These are phyloP conservation scores for Euphydryas editha DNA, from an alignment of 2,888 invertebrate species.

Conservation along the genomic window DNA sequence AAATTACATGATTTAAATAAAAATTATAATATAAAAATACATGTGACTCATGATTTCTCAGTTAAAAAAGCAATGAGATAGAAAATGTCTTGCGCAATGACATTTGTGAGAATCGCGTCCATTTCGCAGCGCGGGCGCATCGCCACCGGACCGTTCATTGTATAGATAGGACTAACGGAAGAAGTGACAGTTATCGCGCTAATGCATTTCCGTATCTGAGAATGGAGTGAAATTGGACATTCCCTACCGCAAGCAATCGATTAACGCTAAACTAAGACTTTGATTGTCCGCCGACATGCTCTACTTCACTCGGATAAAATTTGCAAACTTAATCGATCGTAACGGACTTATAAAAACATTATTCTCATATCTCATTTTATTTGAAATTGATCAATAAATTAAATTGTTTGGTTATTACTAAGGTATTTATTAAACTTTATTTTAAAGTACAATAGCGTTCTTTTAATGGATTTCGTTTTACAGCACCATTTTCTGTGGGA, in stretches of 20 bases:
- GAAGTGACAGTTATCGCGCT: constrained; percentile 61
- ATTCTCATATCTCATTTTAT: constrained; percentile 16
- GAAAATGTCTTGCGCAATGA: constrained; percentile 26
- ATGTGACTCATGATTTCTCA: neutral
- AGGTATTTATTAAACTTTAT: neutral
- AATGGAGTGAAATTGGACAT: constrained; percentile 38
- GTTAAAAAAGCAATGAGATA: constrained; percentile 15
- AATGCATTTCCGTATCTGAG: constrained; percentile 54
- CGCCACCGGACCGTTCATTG: constrained; percentile 46
- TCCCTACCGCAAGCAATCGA: constrained; percentile 34
- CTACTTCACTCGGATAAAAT: constrained; percentile 27
- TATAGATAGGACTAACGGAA: constrained; percentile 59
- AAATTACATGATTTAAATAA: neutral
- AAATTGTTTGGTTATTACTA: neutral
- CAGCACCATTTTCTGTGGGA: neutral
- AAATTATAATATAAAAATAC: constrained; percentile 2
- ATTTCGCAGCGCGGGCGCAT: constrained; percentile 56
- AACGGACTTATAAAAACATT: constrained; percentile 30
- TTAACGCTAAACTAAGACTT: constrained; percentile 24
- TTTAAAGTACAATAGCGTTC: neutral
- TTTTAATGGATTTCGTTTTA: neutral
- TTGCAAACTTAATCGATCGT: constrained; percentile 25
- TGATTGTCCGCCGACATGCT: constrained; percentile 26
- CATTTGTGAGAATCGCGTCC: constrained; percentile 62
- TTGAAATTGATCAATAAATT: constrained; percentile 7